Evolutionary conservation across 2,113 vertebrate genomes (phyloP).

Genomic region (Myocastor coypus): DNA sequence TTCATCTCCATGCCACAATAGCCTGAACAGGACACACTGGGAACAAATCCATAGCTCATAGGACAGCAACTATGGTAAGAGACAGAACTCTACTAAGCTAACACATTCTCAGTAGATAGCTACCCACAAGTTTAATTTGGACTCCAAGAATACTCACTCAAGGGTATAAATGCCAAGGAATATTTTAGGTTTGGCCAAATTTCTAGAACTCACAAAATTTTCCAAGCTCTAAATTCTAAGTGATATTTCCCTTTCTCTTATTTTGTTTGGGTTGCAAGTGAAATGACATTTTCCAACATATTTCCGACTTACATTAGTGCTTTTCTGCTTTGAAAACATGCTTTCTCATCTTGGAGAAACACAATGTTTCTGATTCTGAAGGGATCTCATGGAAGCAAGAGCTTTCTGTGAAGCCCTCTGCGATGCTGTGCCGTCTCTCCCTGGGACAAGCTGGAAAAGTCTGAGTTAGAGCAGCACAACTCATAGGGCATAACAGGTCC

Average conservation of each 20-base stretch:
- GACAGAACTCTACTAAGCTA: constrained; percentile 52
- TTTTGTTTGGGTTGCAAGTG: constrained; percentile 78
- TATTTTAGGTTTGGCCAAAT: constrained; percentile 76
- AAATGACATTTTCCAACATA: constrained; percentile 77
- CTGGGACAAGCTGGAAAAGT: constrained; percentile 27
- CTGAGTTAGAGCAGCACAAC: background rate
- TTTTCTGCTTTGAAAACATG: constrained; percentile 73
- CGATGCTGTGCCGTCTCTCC: background rate
- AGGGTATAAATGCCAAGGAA: constrained; percentile 59
- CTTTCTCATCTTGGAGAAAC: constrained; percentile 62
- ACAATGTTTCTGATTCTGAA: constrained; percentile 33
- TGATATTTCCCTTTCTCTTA: constrained; percentile 70
- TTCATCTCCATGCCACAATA: background rate
- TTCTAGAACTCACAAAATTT: constrained; percentile 66
- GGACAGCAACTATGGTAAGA: constrained; percentile 39
- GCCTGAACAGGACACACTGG: constrained; percentile 30
- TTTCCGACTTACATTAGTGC: constrained; percentile 69
- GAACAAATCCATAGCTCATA: constrained; percentile 43
- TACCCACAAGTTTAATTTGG: constrained; percentile 63
- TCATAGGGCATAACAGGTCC: background rate
- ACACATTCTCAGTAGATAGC: constrained; percentile 51
- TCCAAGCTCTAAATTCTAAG: constrained; percentile 68
- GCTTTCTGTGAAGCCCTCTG: background rate
- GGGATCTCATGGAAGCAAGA: background rate
- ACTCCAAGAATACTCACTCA: constrained; percentile 59